Evolutionary conservation across 2,888 invertebrate genomes (phyloP), one percentile per base, ranked within the genome.

Genomic region (Orthosia gothica): DNA sequence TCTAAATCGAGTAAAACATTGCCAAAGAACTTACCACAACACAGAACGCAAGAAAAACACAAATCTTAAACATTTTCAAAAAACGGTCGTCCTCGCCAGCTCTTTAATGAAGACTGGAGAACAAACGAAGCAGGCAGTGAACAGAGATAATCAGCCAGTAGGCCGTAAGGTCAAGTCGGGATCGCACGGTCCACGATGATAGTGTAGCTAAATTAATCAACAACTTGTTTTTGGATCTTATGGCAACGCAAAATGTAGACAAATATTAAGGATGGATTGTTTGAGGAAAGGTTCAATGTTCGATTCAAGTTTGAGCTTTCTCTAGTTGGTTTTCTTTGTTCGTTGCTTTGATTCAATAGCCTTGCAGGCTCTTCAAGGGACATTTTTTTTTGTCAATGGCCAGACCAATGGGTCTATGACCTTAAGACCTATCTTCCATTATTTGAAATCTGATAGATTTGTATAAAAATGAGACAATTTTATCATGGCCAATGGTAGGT

Each of bases 1-100:
- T 1, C 9, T 15, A 0, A n/a, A 13, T 7, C 9, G 2, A 16
- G 2, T 0, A 49, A 61, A 23, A 32, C 3, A 1, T 4, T 40
- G 3, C 0, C 13, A 20, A 13, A 59, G 2, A 58, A 81, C 81
- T 81, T 62, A 81, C 81, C 74, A 67, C 67, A 18, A 70, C 52
- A 70, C 26, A 59, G 18, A 77, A 52, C 11, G 49, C 67, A 57
- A 81, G 32, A 26, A 81, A 58, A 59, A 78, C 64, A 74, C 58
- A 78, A 61, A 74, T 26, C 68, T 81, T 78, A 32, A 74, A 81
- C 81, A 81, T 81, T 9, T 70, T 81, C 50, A 16, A 13, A 13
- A 49, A 63, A 70, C 81, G 40, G n/a, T 57, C 52, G 63, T 65
- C 49, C 57, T 57, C 32, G 49, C 11, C 47, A 57, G 23, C 18